These are phyloP conservation scores for Enteromius anoplus DNA, from an alignment of 2,797 vertebrate species.

Conservation along the genomic window DNA sequence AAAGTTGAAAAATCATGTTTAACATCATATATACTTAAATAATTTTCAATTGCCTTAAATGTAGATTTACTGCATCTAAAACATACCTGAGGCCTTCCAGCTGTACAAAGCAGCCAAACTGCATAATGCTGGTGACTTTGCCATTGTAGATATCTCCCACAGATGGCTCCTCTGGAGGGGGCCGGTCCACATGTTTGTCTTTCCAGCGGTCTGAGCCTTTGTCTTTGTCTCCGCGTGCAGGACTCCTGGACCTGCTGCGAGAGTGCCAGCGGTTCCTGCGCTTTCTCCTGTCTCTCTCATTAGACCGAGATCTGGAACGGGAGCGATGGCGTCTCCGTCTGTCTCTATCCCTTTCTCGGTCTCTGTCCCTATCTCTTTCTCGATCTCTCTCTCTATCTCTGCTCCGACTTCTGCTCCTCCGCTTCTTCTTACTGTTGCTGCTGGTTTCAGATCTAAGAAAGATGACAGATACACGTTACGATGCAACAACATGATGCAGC, in stretches of 20 bases:
- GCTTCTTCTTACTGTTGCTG: conserved; percentile 77
- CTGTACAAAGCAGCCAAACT: conserved; percentile 98
- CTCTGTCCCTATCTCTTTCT: conserved; percentile 62
- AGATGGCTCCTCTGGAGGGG: conserved; percentile 92
- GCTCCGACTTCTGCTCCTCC: conserved; percentile 78
- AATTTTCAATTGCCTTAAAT: background rate
- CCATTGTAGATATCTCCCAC: conserved; percentile 97
- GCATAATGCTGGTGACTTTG: conserved; percentile 99
- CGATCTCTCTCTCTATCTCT: conserved; percentile 62
- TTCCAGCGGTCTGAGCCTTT: conserved; percentile 85
- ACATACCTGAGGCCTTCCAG: conserved; percentile 93
- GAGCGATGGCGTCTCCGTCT: conserved; percentile 65
- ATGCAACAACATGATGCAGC: background rate
- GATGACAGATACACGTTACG: background rate
- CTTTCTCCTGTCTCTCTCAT: conserved; percentile 75
- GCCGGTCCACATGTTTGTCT: conserved; percentile 94
- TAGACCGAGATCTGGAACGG: conserved; percentile 75
- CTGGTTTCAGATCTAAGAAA: conserved; percentile 51
- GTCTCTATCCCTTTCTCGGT: conserved; percentile 73
- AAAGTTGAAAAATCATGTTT: background rate
- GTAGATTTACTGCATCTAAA: background rate
- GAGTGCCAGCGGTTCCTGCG: conserved; percentile 83
- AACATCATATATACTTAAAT: background rate
- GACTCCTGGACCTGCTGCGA: conserved; percentile 84
- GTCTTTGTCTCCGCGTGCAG: conserved; percentile 73